These are phyloP conservation scores for Trichoplusia ni DNA, from an alignment of 1,140 invertebrate genomes.

Conservation along the genomic window DNA sequence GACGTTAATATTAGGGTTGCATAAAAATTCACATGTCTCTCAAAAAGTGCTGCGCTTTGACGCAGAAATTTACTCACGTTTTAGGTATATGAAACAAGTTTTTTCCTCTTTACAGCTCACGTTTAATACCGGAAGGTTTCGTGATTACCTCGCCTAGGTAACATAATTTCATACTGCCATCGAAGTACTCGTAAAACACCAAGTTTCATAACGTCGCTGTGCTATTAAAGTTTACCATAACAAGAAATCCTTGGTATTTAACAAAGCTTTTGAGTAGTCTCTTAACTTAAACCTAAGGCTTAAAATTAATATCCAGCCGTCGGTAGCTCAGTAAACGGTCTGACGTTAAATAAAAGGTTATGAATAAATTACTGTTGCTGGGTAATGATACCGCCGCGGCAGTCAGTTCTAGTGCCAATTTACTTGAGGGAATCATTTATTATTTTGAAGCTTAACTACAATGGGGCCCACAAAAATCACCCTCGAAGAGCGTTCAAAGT, in stretches of 20 bases:
- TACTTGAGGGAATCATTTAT: too few relatives aligned
- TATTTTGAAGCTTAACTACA: too few relatives aligned
- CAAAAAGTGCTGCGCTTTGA: constrained; percentile 7
- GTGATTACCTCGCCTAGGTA: constrained; percentile 1
- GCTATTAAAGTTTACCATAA: constrained; percentile 16
- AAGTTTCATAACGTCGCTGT: constrained; percentile 18
- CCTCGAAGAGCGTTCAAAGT: too few relatives aligned
- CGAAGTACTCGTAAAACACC: constrained; percentile 9
- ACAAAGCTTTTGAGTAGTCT: constrained; percentile 5
- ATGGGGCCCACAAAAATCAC: too few relatives aligned
- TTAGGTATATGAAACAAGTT: not conserved
- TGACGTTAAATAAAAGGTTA: constrained; percentile 25
- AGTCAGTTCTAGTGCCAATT: not conserved
- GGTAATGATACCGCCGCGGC: not conserved
- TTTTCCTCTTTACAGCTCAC: constrained; percentile 2
- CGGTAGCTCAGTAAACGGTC: constrained; percentile 16
- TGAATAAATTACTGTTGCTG: constrained; percentile 27
- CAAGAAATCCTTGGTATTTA: constrained; percentile 9
- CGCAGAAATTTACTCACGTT: not conserved
- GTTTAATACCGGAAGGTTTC: constrained; percentile 8
- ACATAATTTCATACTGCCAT: constrained; percentile 10
- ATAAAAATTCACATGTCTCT: constrained; percentile 1
- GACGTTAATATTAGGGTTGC: constrained; percentile 21
- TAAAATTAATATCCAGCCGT: constrained; percentile 19
- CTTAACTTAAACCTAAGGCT: constrained; percentile 13